Evolutionary conservation across 2,888 invertebrate species (phyloP), one percentile per base, ranked within the genome.

Genomic region (Cryptocheilus praepositus): DNA sequence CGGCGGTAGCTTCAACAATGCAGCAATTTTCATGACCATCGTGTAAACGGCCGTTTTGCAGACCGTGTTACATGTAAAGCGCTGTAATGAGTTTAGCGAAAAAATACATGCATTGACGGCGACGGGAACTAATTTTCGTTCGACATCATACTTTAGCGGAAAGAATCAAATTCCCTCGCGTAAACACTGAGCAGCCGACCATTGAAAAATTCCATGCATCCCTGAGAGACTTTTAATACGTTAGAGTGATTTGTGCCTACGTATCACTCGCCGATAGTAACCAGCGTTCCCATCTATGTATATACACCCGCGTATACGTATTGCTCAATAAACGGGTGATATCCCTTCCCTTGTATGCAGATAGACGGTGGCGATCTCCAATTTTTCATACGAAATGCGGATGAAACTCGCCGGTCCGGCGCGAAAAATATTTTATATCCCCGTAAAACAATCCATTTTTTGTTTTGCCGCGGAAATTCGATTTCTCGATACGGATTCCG

Each of bases 151-250:
- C 45, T 70, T 64, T 73, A 72, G 76, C 71, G 69, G 72, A 71
- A 62, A 65, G 59, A 54, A 79, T 79, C 79, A 70, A 78, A 67
- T 76, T 73, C 72, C 57, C 49, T 45, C 73, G 51, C 68, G 75
- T 68, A 77, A 75, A 75, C 70, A 71, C 55, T 58, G 43, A 44
- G 67, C 36, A 51, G 28, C 61, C 19, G 45, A 5, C 8, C 66
- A 45, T 62, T 55, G 61, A 71, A 70, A 77, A 73, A 73, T 79
- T 79, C 75, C 72, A 72, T 70, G 72, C 75, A 72, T 77, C 69
- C 64, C 46, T 66, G 75, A 75, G 79, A 56, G 77, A 68, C 64
- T 76, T 67, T 67, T 70, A 74, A 76, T 70, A 76, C 49, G 58
- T 16, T 60, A 52, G 61, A 59, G 66, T 62, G 74, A 72, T 74